phyloP scores from a whole-genome alignment of 2,888 invertebrate species.

The Brachyptera putata region DNA sequence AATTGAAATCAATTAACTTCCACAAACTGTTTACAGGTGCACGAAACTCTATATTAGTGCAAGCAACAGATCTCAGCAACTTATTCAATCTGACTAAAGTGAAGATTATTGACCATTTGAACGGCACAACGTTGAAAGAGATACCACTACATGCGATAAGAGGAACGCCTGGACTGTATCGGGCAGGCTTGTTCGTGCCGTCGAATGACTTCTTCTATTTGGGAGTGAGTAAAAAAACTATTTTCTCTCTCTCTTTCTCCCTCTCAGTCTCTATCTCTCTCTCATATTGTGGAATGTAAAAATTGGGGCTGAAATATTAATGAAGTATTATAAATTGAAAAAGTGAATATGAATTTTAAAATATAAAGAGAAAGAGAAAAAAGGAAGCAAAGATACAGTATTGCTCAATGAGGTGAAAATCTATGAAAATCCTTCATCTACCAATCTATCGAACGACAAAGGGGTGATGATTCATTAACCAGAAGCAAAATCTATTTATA shows the following conservation, averaged over 20 bases:
- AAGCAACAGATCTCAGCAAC: slow-evolving; percentile 37
- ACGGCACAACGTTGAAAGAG: slow-evolving; percentile 35
- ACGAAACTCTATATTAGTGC: slow-evolving; percentile 38
- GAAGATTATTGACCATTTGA: slow-evolving; percentile 35
- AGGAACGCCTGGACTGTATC: slow-evolving; percentile 44
- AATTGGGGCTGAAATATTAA: not conserved
- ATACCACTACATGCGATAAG: slow-evolving; percentile 33
- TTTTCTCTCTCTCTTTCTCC: too few relatives aligned
- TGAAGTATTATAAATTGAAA: slow-evolving; percentile 1
- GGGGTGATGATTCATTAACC: too few relatives aligned
- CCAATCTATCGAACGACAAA: too few relatives aligned
- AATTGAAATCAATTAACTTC: too few relatives aligned
- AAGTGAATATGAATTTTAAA: too few relatives aligned
- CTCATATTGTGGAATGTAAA: not conserved
- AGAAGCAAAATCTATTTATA: too few relatives aligned
- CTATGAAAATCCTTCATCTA: not conserved
- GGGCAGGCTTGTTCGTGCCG: slow-evolving; percentile 57
- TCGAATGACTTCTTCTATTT: slow-evolving; percentile 64
- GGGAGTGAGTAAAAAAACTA: slow-evolving; percentile 47
- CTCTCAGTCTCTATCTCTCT: too few relatives aligned
- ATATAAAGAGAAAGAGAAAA: too few relatives aligned
- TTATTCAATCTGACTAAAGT: slow-evolving; percentile 39
- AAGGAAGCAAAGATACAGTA: not conserved
- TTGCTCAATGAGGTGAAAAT: not conserved
- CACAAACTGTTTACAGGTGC: slow-evolving; percentile 38